A percentile compares a stretch with the other conserved stretches of the same genome.
Evolutionary conservation across 2,888 invertebrate genomes (phyloP).

Genomic region (Rhagonycha lutea): DNA sequence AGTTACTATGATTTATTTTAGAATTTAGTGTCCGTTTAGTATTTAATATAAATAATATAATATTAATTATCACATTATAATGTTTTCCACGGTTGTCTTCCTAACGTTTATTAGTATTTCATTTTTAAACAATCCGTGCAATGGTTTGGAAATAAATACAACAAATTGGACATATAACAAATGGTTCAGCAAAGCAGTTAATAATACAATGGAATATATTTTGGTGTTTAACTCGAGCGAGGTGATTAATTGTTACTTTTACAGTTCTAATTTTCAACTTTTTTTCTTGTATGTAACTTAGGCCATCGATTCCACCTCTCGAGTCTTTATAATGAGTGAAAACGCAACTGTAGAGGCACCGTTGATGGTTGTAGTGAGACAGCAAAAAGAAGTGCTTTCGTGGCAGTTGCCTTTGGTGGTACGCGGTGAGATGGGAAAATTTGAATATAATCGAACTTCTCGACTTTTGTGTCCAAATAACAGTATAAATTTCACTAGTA

Average conservation of each 20-base stretch:
- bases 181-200: neutral
- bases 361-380: conserved; percentile 73
- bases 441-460: conserved; percentile 61
- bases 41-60: neutral
- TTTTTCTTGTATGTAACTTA: neutral
- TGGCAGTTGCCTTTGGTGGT: conserved; percentile 78
- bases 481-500: conserved; percentile 37
- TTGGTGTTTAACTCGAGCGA: conserved; percentile 16
- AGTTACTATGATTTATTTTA: neutral
- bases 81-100: neutral
- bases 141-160: neutral
- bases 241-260: neutral
- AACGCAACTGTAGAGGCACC: conserved; percentile 61
- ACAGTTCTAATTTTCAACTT: neutral
- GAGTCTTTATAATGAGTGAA: conserved; percentile 33
- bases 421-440: conserved; percentile 51
- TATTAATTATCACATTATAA: neutral
- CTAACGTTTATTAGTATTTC: neutral
- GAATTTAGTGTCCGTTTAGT: neutral
- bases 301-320: conserved; percentile 22
- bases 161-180: neutral
- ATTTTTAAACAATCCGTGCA: neutral
- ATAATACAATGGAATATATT: conserved; percentile 20
- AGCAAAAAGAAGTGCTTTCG: conserved; percentile 75
- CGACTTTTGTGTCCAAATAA: conserved; percentile 67